Conservation (phyloP, 1,140 invertebrate species). For the Cylas formicarius region DNA sequence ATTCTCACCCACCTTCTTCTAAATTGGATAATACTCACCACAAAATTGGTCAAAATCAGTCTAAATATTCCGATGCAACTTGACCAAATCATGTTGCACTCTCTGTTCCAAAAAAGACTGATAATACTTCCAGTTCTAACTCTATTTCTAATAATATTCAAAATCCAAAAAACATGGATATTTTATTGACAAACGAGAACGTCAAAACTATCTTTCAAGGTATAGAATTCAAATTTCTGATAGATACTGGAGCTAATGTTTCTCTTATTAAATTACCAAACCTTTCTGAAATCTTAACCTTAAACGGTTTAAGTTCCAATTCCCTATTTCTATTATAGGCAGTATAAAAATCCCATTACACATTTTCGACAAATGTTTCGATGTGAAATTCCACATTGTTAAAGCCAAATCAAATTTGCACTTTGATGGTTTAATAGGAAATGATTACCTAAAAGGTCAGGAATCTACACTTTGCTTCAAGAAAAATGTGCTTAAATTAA, state of each 20-base stretch:
- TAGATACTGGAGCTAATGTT: constrained; percentile 19
- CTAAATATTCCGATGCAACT: no score
- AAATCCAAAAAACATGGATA: not conserved
- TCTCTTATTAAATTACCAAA: constrained; percentile 17
- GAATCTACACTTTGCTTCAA: constrained; percentile 9
- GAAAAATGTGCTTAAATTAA: constrained; percentile 3
- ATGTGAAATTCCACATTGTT: constrained; percentile 20
- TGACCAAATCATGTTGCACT: no score
- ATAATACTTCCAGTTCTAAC: constrained; percentile 7
- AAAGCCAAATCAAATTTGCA: constrained; percentile 12
- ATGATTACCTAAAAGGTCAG: constrained; percentile 16
- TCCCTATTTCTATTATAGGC: constrained; percentile 3
- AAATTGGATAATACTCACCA: no score
- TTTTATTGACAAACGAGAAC: constrained; percentile 10
- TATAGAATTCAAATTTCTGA: constrained; percentile 16
- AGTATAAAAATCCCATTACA: not conserved
- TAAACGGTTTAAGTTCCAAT: constrained; percentile 16
- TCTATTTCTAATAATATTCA: no score
- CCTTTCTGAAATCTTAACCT: constrained; percentile 1
- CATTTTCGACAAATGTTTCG: constrained; percentile 7
- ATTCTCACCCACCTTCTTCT: no score
- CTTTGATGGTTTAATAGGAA: constrained; percentile 21
- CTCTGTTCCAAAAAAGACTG: no score
- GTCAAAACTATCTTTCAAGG: constrained; percentile 5
- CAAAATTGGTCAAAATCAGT: no score